Evolutionary conservation across 2,113 vertebrate species (phyloP).

Genomic region (Brachypteracias leptosomus): DNA sequence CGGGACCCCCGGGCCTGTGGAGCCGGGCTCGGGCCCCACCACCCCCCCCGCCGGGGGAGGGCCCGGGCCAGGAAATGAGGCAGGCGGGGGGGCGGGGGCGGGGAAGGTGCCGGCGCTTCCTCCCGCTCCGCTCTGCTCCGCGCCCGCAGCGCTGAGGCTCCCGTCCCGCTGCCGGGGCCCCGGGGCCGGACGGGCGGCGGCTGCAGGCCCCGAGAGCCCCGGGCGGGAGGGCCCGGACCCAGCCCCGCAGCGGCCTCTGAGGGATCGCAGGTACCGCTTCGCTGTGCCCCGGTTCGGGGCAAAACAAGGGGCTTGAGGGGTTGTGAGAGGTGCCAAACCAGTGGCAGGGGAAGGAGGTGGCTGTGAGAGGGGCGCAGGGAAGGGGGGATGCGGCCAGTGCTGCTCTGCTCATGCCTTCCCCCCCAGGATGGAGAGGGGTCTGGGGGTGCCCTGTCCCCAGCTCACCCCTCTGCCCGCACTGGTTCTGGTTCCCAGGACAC

Average conservation of each 20-base stretch:
- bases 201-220: not conserved
- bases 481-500: too few species aligned
- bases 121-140: not conserved
- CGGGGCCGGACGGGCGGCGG: too few species aligned
- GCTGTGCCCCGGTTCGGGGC: not conserved
- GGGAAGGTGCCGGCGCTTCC: not conserved
- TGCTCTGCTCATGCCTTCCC: not conserved
- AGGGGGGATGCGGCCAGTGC: too few species aligned
- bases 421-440: accelerated
- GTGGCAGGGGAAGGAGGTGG: not conserved
- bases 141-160: not conserved
- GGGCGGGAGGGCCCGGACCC: not conserved
- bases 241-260: not conserved
- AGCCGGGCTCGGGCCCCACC: too few species aligned
- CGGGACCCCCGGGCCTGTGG: too few species aligned
- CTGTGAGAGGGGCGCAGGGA: not conserved
- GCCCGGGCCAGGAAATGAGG: not conserved
- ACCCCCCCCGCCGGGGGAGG: not conserved
- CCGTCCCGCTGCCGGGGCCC: not conserved
- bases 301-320: not conserved
- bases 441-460: too few species aligned
- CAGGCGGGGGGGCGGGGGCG: not conserved
- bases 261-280: not conserved
- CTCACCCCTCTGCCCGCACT: not conserved
- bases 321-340: not conserved